These are phyloP conservation scores for Todiramphus chloris DNA, from an alignment of 2,113 vertebrate genomes.

Conservation along the genomic window DNA sequence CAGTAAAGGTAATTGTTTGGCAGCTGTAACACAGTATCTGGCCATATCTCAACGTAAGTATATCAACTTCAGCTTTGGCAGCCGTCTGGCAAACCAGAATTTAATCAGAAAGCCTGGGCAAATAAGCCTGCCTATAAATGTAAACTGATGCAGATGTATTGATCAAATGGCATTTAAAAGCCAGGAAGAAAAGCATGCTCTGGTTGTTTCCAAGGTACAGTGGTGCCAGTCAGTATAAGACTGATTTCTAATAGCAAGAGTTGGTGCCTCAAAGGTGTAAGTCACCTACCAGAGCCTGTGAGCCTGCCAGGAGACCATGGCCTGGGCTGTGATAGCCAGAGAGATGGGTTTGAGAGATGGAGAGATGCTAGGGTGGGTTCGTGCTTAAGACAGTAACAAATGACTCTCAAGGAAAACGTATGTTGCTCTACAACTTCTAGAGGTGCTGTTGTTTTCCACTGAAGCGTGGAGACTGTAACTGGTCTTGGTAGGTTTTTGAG, in stretches of 20 bases:
- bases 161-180: not conserved
- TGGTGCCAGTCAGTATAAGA: not conserved
- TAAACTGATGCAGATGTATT: not conserved
- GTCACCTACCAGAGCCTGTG: not conserved
- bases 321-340: not conserved
- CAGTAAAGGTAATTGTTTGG: not conserved
- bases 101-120: not conserved
- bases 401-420: not conserved
- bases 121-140: not conserved
- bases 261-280: not conserved
- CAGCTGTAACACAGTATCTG: not conserved
- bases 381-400: accelerated
- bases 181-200: too few relatives aligned
- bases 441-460: not conserved
- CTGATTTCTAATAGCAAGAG: not conserved
- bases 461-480: not conserved
- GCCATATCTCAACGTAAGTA: not conserved
- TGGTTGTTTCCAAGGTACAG: not conserved
- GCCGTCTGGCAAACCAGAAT: not conserved
- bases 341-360: not conserved
- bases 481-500: not conserved
- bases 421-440: not conserved
- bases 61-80: not conserved
- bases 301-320: not conserved
- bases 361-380: not conserved